phyloP scores from a whole-genome alignment of 2,113 vertebrate genomes.

The Cariama cristata region DNA sequence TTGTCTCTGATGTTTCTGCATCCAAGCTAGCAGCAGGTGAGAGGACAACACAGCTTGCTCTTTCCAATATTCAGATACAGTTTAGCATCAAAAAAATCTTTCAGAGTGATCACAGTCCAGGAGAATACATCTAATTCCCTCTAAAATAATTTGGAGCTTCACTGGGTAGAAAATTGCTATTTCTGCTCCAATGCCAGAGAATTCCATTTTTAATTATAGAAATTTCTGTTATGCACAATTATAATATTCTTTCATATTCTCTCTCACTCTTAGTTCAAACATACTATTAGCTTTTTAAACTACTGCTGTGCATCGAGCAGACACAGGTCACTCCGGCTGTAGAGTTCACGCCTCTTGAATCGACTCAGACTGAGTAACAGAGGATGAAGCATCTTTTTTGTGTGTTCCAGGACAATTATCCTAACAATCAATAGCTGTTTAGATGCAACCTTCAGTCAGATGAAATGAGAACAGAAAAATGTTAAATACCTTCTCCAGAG shows the following conservation, averaged over 20 bases:
- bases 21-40: constrained; percentile 2
- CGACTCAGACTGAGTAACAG: background rate
- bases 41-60: background rate
- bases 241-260: constrained; percentile 48
- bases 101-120: constrained; percentile 23
- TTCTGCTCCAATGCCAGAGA: constrained; percentile 64
- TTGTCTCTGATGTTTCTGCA: background rate
- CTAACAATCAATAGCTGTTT: background rate
- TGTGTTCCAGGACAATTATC: background rate
- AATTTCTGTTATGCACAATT: constrained; percentile 60
- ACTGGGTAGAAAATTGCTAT: constrained; percentile 70
- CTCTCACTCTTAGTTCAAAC: constrained; percentile 9
- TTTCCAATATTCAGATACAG: background rate
- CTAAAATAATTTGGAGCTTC: constrained; percentile 71
- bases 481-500: background rate
- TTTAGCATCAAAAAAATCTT: constrained; percentile 39
- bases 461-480: background rate
- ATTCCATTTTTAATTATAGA: constrained; percentile 66
- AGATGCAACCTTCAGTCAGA: background rate
- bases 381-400: background rate
- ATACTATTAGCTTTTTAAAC: constrained; percentile 46
- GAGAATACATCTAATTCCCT: constrained; percentile 51
- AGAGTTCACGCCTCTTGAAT: background rate
- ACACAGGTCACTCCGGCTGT: constrained; percentile 3
- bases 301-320: background rate